Percentiles rank a stretch among this genome's conserved stretches.
phyloP scores from a whole-genome alignment of 2,113 vertebrate genomes.

The Thryonomys swinderianus region DNA sequence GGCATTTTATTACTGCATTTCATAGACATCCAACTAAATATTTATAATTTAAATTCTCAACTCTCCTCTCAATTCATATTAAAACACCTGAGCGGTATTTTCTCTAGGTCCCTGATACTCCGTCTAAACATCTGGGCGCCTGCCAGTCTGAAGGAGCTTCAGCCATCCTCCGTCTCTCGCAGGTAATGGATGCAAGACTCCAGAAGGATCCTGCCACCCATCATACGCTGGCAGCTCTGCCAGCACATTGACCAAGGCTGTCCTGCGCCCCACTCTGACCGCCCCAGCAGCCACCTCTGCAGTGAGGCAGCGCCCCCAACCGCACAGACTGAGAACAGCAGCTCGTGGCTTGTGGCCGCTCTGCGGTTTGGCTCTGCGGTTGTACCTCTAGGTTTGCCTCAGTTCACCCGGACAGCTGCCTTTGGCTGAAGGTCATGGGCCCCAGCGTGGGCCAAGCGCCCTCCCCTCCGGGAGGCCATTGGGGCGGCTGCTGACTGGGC shows the following conservation, averaged over 20 bases:
- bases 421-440: not conserved
- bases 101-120: not conserved
- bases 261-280: not conserved
- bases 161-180: not conserved
- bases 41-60: conserved; percentile 8
- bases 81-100: not conserved
- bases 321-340: not conserved
- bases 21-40: conserved; percentile 14
- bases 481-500: not conserved
- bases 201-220: not conserved
- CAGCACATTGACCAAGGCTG: not conserved
- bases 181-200: not conserved
- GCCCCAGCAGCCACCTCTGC: not conserved
- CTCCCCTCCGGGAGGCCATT: not conserved
- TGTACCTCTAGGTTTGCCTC: not conserved
- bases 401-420: not conserved
- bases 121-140: not conserved
- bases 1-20: not conserved
- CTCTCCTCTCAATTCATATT: not conserved
- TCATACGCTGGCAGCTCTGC: not conserved
- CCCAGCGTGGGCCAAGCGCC: not conserved
- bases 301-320: not conserved
- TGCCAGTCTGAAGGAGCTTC: not conserved
- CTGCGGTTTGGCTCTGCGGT: not conserved
- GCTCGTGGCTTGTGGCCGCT: not conserved